A percentile compares a stretch with the other conserved stretches of the same genome.
Evolutionary conservation across 2,113 vertebrate genomes (phyloP).

Genomic region (Loxodonta africana): DNA sequence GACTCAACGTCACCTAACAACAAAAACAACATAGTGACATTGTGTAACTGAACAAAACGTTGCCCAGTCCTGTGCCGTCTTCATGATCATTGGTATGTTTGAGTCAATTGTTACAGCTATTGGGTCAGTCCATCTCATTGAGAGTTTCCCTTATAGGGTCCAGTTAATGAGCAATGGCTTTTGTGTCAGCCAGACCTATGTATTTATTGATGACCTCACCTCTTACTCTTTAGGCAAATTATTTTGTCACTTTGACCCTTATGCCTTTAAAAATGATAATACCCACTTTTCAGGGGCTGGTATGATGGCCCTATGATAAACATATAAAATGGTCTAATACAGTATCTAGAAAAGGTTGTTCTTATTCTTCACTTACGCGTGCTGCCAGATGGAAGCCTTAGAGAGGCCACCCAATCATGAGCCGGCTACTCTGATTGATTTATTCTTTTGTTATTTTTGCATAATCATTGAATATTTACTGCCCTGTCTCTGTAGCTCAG

Average conservation of each 20-base stretch:
- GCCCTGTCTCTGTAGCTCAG: background rate
- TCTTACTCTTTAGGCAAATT: conserved; percentile 21
- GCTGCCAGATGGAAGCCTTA: background rate
- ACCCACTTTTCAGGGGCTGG: background rate
- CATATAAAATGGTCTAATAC: background rate
- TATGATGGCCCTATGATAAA: conserved; percentile 14
- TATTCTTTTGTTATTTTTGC: conserved; percentile 40
- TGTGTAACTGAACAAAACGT: background rate
- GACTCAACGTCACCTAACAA: no score
- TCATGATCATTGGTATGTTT: background rate
- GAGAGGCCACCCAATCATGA: background rate
- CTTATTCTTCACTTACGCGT: background rate
- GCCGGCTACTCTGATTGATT: conserved; percentile 18
- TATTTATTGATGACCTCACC: conserved; percentile 7
- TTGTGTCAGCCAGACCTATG: background rate
- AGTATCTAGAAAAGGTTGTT: conserved; percentile 16
- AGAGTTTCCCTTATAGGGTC: background rate
- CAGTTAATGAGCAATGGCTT: conserved; percentile 16
- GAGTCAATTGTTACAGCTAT: background rate
- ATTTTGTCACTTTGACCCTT: conserved; percentile 40
- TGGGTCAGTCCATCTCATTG: background rate
- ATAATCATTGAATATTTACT: background rate
- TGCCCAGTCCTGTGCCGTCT: background rate
- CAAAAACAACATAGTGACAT: background rate
- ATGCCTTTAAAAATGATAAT: conserved; percentile 69